phyloP scores from a whole-genome alignment of 2,113 vertebrate genomes.

The Paradoxurus hermaphroditus region DNA sequence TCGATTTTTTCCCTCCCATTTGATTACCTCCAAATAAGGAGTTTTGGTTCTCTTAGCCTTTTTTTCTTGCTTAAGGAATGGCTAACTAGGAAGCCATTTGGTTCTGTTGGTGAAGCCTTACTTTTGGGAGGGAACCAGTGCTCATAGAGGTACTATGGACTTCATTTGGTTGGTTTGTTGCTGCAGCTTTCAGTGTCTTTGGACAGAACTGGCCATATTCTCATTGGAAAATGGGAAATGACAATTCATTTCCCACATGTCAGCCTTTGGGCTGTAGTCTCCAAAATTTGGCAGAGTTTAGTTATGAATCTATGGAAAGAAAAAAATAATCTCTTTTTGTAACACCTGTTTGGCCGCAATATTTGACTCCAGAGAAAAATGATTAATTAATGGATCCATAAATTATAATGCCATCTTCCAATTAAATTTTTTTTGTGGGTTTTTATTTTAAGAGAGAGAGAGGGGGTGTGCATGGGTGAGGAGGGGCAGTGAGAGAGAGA shows the following conservation, averaged over 20 bases:
- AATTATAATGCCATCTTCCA: not conserved
- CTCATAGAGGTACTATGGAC: not conserved
- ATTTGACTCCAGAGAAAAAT: not conserved
- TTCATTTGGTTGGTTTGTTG: not conserved
- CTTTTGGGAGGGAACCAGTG: not conserved
- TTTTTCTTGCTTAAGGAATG: not conserved
- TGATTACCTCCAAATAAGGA: not conserved
- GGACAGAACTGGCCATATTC: not conserved
- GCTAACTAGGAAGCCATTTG: not conserved
- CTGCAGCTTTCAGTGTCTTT: not conserved
- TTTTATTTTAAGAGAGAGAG: too few relatives aligned
- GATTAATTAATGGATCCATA: not conserved
- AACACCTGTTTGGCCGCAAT: not conserved
- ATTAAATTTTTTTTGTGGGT: not conserved
- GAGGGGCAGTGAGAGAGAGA: too few relatives aligned
- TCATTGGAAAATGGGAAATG: not conserved
- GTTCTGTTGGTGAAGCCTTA: not conserved
- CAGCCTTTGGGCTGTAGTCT: not conserved
- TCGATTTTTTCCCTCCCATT: not conserved
- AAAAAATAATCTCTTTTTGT: not conserved
- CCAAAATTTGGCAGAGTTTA: not conserved
- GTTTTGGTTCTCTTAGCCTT: not conserved
- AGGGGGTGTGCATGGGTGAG: too few relatives aligned
- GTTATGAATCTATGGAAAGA: not conserved
- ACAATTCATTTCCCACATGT: not conserved